Conservation (phyloP, 2,888 invertebrate species). For the Eilema griseolum region DNA sequence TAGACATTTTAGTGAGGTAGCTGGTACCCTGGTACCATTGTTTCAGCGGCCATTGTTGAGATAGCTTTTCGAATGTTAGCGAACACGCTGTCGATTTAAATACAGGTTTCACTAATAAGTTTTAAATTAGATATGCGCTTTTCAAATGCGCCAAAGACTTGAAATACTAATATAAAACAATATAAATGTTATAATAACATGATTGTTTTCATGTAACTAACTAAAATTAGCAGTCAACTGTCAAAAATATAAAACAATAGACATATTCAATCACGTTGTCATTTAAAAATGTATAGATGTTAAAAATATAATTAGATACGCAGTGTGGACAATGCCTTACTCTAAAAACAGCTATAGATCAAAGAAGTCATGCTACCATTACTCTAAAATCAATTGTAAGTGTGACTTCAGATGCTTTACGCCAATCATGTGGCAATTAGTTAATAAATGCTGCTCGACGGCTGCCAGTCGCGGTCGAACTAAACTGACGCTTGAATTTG, state of each 20-base stretch:
- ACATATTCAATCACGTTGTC: conserved; percentile 1
- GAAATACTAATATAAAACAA: too few species aligned
- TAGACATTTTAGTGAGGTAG: too few species aligned
- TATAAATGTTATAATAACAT: neutral
- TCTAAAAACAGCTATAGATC: conserved; percentile 13
- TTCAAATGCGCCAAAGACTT: too few species aligned
- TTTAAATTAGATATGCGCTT: too few species aligned
- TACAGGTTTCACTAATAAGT: too few species aligned
- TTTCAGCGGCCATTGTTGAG: too few species aligned
- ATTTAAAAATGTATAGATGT: neutral
- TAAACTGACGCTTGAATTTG: conserved; percentile 25
- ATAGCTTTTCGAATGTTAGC: too few species aligned
- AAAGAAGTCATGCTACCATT: conserved; percentile 18
- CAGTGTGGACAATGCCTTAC: neutral
- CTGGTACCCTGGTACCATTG: too few species aligned
- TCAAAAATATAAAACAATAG: conserved; percentile 11
- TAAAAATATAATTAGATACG: conserved; percentile 2
- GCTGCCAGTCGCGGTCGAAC: conserved; percentile 38
- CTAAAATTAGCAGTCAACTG: conserved; percentile 3
- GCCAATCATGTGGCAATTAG: conserved; percentile 42
- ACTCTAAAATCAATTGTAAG: conserved; percentile 20
- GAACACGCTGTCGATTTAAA: too few species aligned
- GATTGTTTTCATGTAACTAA: neutral
- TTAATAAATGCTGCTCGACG: conserved; percentile 27
- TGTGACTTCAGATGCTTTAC: conserved; percentile 26